Conservation (phyloP, 2,888 invertebrate species). For the Cepaea hortensis region DNA sequence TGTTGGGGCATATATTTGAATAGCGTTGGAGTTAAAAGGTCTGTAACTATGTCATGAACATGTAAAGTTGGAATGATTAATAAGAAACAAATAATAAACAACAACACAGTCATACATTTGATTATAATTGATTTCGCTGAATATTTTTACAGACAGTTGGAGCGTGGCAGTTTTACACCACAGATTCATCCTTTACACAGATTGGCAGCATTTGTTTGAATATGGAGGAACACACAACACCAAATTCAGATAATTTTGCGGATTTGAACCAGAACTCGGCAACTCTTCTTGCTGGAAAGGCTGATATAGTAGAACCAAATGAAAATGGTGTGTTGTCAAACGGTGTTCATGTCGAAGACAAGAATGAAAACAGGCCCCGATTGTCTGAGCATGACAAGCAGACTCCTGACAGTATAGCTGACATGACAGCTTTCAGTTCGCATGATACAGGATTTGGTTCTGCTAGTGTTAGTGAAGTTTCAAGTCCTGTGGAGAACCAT, state of each 20-base stretch:
- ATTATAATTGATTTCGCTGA: too few species aligned
- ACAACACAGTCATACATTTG: too few species aligned
- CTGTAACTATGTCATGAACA: too few species aligned
- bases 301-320: constrained; percentile 8
- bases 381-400: constrained; percentile 22
- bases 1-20: too few species aligned
- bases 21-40: too few species aligned
- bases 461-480: constrained; percentile 26
- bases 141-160: too few species aligned
- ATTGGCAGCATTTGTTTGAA: not conserved
- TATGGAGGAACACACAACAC: constrained; percentile 21
- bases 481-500: constrained; percentile 36
- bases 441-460: constrained; percentile 46
- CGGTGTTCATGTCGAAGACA: not conserved
- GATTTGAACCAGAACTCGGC: constrained; percentile 10
- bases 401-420: not conserved
- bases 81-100: too few species aligned
- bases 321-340: not conserved
- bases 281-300: not conserved
- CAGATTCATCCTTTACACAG: not conserved
- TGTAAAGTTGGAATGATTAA: too few species aligned
- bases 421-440: constrained; percentile 32
- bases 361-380: constrained; percentile 7
- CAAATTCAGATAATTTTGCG: not conserved
- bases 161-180: too few species aligned